phyloP scores from a whole-genome alignment of 2,113 vertebrate genomes.

The Trachemys scripta region DNA sequence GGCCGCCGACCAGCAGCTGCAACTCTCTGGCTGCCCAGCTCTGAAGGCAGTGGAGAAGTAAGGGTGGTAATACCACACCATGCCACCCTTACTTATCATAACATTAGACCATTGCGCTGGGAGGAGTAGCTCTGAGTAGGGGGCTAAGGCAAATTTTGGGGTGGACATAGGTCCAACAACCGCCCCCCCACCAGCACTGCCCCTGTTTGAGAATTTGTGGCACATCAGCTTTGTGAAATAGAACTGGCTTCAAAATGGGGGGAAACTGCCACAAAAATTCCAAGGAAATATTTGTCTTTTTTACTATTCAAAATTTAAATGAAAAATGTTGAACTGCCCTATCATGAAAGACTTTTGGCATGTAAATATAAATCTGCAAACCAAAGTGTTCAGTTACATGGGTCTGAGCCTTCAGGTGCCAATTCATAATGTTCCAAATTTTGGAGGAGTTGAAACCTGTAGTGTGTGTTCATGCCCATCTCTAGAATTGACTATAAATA shows the following conservation, averaged over 20 bases:
- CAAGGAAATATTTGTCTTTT: not conserved
- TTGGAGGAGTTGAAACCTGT: not conserved
- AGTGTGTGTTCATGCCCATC: rapidly evolving
- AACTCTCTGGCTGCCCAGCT: not conserved
- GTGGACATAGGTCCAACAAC: not conserved
- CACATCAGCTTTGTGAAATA: not conserved
- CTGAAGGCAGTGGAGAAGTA: not conserved
- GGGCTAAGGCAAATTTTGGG: not conserved
- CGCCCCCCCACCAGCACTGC: no score
- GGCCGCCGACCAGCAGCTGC: no score
- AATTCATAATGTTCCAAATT: not conserved
- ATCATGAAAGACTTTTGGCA: not conserved
- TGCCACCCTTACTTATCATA: not conserved
- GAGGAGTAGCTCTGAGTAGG: not conserved
- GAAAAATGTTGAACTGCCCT: not conserved
- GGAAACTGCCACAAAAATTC: not conserved
- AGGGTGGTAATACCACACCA: not conserved
- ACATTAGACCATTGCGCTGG: not conserved
- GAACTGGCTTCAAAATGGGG: not conserved
- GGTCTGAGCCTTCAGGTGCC: not conserved
- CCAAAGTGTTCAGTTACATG: not conserved
- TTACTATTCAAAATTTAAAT: not conserved
- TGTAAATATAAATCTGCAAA: not conserved
- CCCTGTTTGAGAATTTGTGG: not conserved
- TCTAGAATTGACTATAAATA: not conserved